A percentile compares a stretch with the other conserved stretches of the same genome.
Conservation (phyloP, 2,888 invertebrate species). For the Glaucopsyche alexis region DNA sequence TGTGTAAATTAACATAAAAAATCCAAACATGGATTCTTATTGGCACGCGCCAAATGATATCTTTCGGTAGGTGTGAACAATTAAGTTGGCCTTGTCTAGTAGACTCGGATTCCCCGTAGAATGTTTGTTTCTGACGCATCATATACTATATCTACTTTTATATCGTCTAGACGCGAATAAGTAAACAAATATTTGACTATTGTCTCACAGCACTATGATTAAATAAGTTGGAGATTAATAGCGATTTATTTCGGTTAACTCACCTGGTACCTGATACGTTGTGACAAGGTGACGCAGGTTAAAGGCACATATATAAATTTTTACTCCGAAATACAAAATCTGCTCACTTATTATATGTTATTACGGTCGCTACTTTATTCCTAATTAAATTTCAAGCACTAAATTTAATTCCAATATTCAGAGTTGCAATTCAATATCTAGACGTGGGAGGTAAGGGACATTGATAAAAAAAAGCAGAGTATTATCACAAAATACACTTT, state of each 20-base stretch:
- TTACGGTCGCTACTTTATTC: constrained; percentile 31
- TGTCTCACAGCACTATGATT: constrained; percentile 10
- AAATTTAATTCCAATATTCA: constrained; percentile 12
- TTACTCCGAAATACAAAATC: constrained; percentile 29
- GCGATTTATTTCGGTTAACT: constrained; percentile 26
- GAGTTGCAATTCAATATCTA: constrained; percentile 28
- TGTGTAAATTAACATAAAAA: constrained; percentile 14
- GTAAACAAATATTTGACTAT: constrained; percentile 9
- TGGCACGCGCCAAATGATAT: neutral
- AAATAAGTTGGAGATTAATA: constrained; percentile 25
- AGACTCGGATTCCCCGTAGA: too few relatives aligned
- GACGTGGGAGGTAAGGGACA: constrained; percentile 26
- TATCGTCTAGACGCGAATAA: neutral
- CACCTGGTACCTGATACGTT: constrained; percentile 27
- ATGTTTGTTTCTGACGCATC: neutral
- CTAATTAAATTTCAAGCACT: constrained; percentile 24
- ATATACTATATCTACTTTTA: neutral
- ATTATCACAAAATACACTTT: constrained; percentile 29
- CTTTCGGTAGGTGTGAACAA: constrained; percentile 11
- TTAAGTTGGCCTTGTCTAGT: constrained; percentile 15
- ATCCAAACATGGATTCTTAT: constrained; percentile 15
- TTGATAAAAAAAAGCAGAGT: constrained; percentile 29
- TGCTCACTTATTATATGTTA: constrained; percentile 23
- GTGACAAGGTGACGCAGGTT: constrained; percentile 29
- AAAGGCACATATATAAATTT: constrained; percentile 26